Base-by-base conservation (phyloP, 2,888 invertebrate species). In the Boloria euphrosyne region DNA sequence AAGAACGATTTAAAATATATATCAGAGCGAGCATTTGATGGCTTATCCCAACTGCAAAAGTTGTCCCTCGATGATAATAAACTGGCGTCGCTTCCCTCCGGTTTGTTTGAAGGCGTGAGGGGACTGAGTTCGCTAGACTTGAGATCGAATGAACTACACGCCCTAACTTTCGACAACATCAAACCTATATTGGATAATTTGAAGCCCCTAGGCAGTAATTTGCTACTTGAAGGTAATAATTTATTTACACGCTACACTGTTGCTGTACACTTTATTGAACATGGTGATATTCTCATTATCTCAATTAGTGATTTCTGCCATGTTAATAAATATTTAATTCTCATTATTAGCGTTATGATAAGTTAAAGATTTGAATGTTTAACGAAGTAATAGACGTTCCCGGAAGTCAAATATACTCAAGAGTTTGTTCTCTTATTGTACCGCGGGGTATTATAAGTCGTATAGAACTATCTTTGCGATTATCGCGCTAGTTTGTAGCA, bases 151-250 rank as follows among this genome's bases (percentile, higher is more conserved):
- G 93, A 94, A 75, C 93, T 97, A 78, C 95, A 95, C 84, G 95
- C 95, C 63, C 92, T 97, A 84, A 95, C 95, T 77, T 95, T 94
- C 84, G 95, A 95, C 81, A 96, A 96, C 80, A 93, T 96, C 77
- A 94, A 95, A 82, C 96, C 96, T 69, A 95, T 97, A 86, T 93
- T 96, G 85, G 94, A 95, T 84, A 96, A 96, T 87, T 93, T 97
- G 85, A 95, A 95, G 87, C 95, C 95, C 78, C 93, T 89, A 76
- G 94, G 94, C 80, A 95, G 96, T 84, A 94, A 95, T 92, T 94
- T 97, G 82, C 93, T 95, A 77, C 90, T 97, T 70, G 95, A 95
- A 93, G 96, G 97, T 97, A 92, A 88, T 84, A 80, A 38, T 38
- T 38, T 38, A 38, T 38, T 38, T 31, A 31, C 1, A 7, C 7